Percentiles rank a stretch among this genome's conserved stretches.
Evolutionary conservation across 1,140 invertebrate genomes (phyloP).

Genomic region (Kradibia gibbosae): DNA sequence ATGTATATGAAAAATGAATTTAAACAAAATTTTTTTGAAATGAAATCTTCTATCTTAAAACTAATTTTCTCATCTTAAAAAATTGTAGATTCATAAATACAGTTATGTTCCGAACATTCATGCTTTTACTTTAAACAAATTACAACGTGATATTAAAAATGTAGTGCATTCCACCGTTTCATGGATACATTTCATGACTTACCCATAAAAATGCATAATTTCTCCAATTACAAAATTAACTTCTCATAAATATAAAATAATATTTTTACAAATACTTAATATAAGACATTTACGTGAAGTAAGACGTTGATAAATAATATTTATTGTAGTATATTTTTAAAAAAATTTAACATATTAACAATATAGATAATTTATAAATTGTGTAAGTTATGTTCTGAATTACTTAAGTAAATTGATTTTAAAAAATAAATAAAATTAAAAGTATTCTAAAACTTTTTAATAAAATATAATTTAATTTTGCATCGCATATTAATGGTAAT

Average conservation of each 20-base stretch:
- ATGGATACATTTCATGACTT: background rate
- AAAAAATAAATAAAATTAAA: too few species aligned
- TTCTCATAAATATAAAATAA: background rate
- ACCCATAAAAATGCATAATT: background rate
- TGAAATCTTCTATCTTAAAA: conserved; percentile 4
- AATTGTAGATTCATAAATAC: conserved; percentile 20
- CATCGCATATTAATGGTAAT: too few species aligned
- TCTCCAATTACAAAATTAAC: background rate
- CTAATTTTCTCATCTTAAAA: conserved; percentile 32
- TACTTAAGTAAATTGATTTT: too few species aligned
- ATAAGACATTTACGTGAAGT: too few species aligned
- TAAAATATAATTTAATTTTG: too few species aligned
- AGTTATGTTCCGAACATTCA: conserved; percentile 19
- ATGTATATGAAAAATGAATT: background rate
- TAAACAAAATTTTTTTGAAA: conserved; percentile 1
- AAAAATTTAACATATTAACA: too few species aligned
- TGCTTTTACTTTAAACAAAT: conserved; percentile 18
- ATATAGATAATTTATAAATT: too few species aligned
- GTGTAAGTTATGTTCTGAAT: too few species aligned
- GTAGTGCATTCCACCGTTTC: background rate
- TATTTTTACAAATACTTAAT: too few species aligned
- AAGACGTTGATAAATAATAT: background rate
- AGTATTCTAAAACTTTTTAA: too few species aligned
- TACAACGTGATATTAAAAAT: conserved; percentile 29
- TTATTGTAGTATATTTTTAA: too few species aligned